Base-by-base conservation (phyloP, 2,888 invertebrate genomes). In the Lomographa bimaculata region DNA sequence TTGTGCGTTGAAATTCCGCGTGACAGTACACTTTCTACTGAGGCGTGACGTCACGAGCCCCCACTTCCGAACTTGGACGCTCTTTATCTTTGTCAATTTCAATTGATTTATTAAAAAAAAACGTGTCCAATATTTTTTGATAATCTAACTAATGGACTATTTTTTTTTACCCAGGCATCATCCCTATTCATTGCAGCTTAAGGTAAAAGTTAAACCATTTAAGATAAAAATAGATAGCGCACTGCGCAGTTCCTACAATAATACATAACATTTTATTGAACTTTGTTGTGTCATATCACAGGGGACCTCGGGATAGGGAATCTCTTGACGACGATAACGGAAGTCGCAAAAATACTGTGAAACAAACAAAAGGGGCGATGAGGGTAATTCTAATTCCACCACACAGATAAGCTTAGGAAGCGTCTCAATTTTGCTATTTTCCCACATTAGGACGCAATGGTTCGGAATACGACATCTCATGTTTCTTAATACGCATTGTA, bases 181-280 rank as follows among this genome's bases (percentile, higher is more conserved):
- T n/a, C n/a, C n/a, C n/a, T n/a, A n/a, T n/a, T n/a, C n/a, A n/a
- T n/a, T n/a, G n/a, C n/a, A n/a, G n/a, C n/a, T n/a, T n/a, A 19
- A 7, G 5, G 21, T 24, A 6, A 24, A 6, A 24, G 1, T 6
- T 7, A 7, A 20, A 25, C 7, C 50, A 44, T 50, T 28, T 18
- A 21, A 3, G 27, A 32, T 7, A 12, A 38, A 33, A 29, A 35
- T 27, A 24, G 19, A 36, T 19, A 24, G 16, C 11, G 33, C 18
- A n/a, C n/a, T n/a, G n/a, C n/a, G n/a, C n/a, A 50, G 58, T 59
- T 53, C 55, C 57, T 52, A 43, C 57, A 57, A 60, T 68, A 71
- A 72, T 69, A 70, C 63, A 70, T 66, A 70, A 66, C 66, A 64
- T 68, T 71, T 72, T 66, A 65, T 73, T 71, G 64, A 78, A 71